Conservation (phyloP, 1,140 invertebrate genomes). For the Cydia amplana region DNA sequence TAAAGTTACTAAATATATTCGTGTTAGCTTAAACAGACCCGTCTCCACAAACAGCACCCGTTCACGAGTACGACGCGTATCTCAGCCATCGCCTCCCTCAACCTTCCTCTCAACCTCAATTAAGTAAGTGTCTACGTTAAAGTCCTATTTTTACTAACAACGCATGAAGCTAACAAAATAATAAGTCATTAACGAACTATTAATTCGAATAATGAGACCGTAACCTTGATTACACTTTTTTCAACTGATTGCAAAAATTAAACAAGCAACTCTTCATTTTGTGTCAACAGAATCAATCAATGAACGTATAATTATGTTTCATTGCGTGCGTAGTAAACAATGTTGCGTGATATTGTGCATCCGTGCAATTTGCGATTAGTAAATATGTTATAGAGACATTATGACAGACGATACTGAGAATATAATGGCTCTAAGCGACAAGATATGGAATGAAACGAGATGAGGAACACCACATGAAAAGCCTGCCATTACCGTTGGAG, state of each 20-base stretch:
- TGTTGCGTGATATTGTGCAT: conserved; percentile 31
- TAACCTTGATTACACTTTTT: conserved; percentile 17
- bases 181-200: neutral
- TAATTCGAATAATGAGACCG: neutral
- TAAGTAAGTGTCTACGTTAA: too few species aligned
- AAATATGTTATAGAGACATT: conserved; percentile 39
- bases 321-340: conserved; percentile 20
- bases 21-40: too few species aligned
- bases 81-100: too few species aligned
- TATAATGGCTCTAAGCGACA: neutral
- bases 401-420: neutral
- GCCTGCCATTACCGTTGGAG: too few species aligned
- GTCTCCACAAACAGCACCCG: too few species aligned
- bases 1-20: too few species aligned
- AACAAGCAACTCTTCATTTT: neutral
- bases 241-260: neutral
- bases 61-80: too few species aligned
- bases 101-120: too few species aligned
- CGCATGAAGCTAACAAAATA: neutral
- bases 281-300: conserved; percentile 25
- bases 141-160: neutral
- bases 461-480: too few species aligned
- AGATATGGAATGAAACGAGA: too few species aligned
- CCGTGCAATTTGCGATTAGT: conserved; percentile 34
- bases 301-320: neutral